These are phyloP conservation scores for Porites cylindrica DNA, from an alignment of 92 coral and sea anemone genomes.

Conservation along the genomic window DNA sequence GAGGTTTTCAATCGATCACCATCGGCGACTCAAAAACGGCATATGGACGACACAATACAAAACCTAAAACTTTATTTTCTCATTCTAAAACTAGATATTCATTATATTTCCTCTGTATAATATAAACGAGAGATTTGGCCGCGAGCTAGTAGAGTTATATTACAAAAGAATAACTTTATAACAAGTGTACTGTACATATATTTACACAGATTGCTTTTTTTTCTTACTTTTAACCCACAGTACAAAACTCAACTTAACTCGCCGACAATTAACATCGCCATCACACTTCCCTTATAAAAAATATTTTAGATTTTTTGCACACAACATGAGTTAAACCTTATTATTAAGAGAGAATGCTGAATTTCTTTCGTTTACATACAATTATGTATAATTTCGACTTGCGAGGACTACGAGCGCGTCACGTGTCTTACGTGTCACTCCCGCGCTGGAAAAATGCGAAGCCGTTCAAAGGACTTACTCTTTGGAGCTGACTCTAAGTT, in stretches of 20 bases:
- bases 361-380: conserved; percentile 3
- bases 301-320: conserved; percentile 32
- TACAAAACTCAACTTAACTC: conserved; percentile 43
- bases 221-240: conserved; percentile 25
- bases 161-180: conserved; percentile 43
- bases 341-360: neutral
- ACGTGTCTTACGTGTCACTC: neutral
- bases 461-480: too few species aligned
- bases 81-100: conserved; percentile 80
- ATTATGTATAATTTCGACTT: neutral
- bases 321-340: conserved; percentile 26
- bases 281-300: conserved; percentile 39
- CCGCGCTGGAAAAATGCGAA: neutral
- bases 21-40: too few species aligned
- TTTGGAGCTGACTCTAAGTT: too few species aligned
- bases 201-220: conserved; percentile 38
- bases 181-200: conserved; percentile 45
- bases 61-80: conserved; percentile 77
- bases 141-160: conserved; percentile 32
- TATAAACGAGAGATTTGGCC: conserved; percentile 56
- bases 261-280: conserved; percentile 28
- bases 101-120: conserved; percentile 66
- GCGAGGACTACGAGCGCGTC: neutral
- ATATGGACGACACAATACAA: conserved; percentile 27
- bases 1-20: too few species aligned